Base-by-base conservation (phyloP, 2,888 invertebrate genomes). In the Caenorhabditis sulstoni region DNA sequence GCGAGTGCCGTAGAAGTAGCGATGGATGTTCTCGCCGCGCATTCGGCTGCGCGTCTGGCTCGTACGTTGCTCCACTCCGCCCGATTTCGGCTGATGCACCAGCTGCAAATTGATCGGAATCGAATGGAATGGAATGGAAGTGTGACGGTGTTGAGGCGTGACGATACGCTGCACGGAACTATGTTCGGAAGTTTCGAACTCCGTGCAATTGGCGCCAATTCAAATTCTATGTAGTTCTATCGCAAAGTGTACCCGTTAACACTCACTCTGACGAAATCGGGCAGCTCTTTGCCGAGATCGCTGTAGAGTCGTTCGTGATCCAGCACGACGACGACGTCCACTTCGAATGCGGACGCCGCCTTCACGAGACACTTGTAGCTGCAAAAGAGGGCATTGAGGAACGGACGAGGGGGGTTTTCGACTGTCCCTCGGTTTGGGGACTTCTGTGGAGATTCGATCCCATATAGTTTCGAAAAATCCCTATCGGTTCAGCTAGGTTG, bases 251-350 rank as follows among this genome's bases (percentile, higher is more conserved):
- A n/a, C n/a, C n/a, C n/a, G n/a, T n/a, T n/a, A 9, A 35, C 12
- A 20, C 45, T n/a, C 50, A 85, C 85, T 92, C 95, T 95, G 9
- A 97, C 96, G 91, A 95, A 95, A 79, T 94, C 93, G 0, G 97
- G 97, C 93, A 98, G 94, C 91, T 98, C 98, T 55, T 96, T 92
- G 66, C 95, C 94, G 55, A 99, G 92, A 91, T 98, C 97, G 90
- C 95, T 97, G 91, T 96, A 97, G 0, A 99, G 92, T 83, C 97
- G 93, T 91, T 99, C 98, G 91, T 98, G 97, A 91, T 98, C 98
- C 81, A 99, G 91, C 0, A 98, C 97, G 85, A 98, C 92, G 85
- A 99, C 95, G 0, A 96, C 94, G 89, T 97, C 96, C 1, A 97
- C 96, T 93, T 97, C 96, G 91, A 98, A 98, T 0, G 95, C 94